Percentiles rank a stretch among this genome's conserved stretches.
Conservation (phyloP, 2,888 invertebrate genomes). For the Silvanus unidentatus region DNA sequence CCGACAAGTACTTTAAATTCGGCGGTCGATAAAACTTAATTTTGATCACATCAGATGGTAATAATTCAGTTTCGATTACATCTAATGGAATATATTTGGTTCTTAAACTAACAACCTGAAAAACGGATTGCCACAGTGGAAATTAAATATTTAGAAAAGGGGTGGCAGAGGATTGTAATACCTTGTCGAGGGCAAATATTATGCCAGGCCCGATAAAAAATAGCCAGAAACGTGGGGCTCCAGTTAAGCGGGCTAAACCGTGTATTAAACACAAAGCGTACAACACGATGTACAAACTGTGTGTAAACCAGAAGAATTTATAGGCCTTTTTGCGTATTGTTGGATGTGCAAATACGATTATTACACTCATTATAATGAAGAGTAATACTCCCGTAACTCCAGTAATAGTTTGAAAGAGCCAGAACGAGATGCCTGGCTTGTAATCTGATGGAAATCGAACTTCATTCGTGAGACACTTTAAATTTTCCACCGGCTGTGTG, state of each 20-base stretch:
- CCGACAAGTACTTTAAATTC: conserved; percentile 87
- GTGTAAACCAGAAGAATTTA: conserved; percentile 93
- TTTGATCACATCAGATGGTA: conserved; percentile 91
- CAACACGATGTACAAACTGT: conserved; percentile 79
- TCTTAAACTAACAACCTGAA: conserved; percentile 79
- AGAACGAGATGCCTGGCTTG: conserved; percentile 88
- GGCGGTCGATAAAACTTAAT: conserved; percentile 93
- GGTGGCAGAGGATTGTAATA: conserved; percentile 37
- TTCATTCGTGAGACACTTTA: conserved; percentile 88
- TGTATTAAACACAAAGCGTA: conserved; percentile 85
- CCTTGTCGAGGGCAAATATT: conserved; percentile 85
- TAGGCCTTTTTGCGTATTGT: conserved; percentile 87
- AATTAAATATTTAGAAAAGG: background rate
- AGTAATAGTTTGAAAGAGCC: conserved; percentile 92
- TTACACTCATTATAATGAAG: conserved; percentile 87
- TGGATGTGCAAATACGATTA: conserved; percentile 95
- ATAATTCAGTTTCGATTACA: conserved; percentile 85
- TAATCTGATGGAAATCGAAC: conserved; percentile 92
- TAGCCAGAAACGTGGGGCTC: conserved; percentile 88
- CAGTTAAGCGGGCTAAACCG: conserved; percentile 85
- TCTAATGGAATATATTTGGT: conserved; percentile 89
- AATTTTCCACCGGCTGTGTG: conserved; percentile 88
- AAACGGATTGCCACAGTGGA: conserved; percentile 8
- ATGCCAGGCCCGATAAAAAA: conserved; percentile 90
- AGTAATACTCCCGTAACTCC: conserved; percentile 82